Conservation (phyloP, 2,113 vertebrate genomes). For the Chloropsis hardwickii region DNA sequence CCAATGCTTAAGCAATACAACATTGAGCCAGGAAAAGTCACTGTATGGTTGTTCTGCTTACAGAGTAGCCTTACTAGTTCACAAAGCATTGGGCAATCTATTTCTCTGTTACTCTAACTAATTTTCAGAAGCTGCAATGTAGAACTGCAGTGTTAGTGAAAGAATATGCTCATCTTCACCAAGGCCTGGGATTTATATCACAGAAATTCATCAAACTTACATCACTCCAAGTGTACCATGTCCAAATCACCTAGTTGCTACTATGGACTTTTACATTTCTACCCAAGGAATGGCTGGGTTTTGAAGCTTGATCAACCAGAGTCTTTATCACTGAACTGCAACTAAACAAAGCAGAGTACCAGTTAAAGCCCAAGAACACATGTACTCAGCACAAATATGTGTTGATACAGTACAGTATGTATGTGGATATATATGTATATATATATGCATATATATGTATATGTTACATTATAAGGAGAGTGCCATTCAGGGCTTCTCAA, state of each 20-base stretch:
- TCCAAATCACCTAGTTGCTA: neutral
- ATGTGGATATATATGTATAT: neutral
- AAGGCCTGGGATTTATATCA: constrained; percentile 8
- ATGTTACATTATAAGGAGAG: constrained; percentile 30
- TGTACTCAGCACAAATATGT: constrained; percentile 43
- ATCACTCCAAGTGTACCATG: neutral
- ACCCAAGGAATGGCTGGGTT: constrained; percentile 5
- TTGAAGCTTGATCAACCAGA: constrained; percentile 41
- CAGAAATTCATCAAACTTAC: constrained; percentile 2
- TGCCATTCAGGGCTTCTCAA: constrained; percentile 7
- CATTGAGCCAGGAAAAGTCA: neutral
- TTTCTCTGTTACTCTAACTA: neutral
- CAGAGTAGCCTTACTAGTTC: constrained; percentile 14
- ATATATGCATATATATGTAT: constrained; percentile 14
- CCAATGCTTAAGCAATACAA: constrained; percentile 32
- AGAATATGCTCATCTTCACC: constrained; percentile 6
- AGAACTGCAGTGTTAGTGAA: constrained; percentile 22
- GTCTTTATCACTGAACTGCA: constrained; percentile 27
- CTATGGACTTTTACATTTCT: neutral
- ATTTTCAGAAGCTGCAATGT: constrained; percentile 45
- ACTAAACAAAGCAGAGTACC: constrained; percentile 57
- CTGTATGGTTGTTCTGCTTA: neutral
- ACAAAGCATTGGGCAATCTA: neutral
- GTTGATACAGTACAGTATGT: constrained; percentile 30
- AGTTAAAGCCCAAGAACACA: constrained; percentile 49